Percentiles rank a stretch among this genome's conserved stretches.
These are phyloP conservation scores for Muschampia plurimacula DNA, from an alignment of 2,888 invertebrate species.

Conservation along the genomic window DNA sequence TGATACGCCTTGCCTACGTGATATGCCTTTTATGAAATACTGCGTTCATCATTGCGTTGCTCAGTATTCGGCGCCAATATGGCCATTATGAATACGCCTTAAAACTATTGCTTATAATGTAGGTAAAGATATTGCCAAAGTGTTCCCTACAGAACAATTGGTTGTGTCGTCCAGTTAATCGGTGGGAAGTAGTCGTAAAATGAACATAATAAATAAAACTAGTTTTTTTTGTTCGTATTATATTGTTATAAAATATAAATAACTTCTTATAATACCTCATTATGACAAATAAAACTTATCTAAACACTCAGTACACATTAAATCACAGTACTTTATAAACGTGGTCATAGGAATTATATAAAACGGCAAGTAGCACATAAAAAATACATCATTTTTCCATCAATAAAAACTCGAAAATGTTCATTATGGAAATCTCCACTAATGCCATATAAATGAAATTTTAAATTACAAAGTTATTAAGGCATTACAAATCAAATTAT, in stretches of 20 bases:
- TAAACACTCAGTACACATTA: constrained; percentile 1
- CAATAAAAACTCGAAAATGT: not conserved
- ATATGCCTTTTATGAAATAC: too few species aligned
- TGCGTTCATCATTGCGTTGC: too few species aligned
- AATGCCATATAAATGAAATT: constrained; percentile 4
- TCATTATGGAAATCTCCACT: constrained; percentile 1
- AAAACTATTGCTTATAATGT: too few species aligned
- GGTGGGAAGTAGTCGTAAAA: too few species aligned
- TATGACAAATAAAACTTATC: constrained; percentile 25
- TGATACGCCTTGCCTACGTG: too few species aligned
- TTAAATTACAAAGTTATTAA: not conserved
- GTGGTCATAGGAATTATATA: not conserved
- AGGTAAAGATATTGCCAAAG: too few species aligned
- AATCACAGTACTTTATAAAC: constrained; percentile 20
- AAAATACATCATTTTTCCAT: not conserved
- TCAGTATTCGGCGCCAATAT: too few species aligned
- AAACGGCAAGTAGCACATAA: not conserved
- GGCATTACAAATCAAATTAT: not conserved
- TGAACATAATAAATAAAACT: too few species aligned
- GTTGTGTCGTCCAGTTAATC: too few species aligned
- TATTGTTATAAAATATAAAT: constrained; percentile 9
- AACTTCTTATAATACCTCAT: not conserved
- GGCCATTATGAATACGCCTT: too few species aligned
- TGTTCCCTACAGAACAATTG: too few species aligned
- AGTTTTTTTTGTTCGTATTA: not conserved